Evolutionary conservation across 2,113 vertebrate species (phyloP).

Genomic region (Etheostoma cragini): DNA sequence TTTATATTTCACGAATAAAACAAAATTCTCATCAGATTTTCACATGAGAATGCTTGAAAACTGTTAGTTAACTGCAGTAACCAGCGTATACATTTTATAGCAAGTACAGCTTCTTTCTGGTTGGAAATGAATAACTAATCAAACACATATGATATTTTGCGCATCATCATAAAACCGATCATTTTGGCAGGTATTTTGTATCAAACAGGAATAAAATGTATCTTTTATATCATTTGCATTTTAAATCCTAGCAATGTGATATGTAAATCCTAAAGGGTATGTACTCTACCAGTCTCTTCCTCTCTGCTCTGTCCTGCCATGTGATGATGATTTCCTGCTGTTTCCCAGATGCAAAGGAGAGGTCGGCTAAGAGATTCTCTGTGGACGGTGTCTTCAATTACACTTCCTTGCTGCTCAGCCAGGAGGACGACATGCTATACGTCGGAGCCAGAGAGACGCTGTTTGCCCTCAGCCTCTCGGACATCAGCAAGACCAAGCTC

Average conservation of each 20-base stretch:
- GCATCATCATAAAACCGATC: not conserved
- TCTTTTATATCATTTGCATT: not conserved
- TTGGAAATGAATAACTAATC: not conserved
- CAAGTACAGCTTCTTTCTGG: not conserved
- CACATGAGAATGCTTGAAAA: not conserved
- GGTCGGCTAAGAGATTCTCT: constrained; percentile 86
- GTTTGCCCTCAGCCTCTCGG: constrained; percentile 87
- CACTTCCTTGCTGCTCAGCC: constrained; percentile 91
- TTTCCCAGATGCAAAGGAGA: constrained; percentile 83
- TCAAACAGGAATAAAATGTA: not conserved
- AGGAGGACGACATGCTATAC: constrained; percentile 88
- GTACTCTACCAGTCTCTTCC: constrained; percentile 28
- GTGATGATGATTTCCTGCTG: constrained; percentile 23
- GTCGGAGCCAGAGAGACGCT: constrained; percentile 91
- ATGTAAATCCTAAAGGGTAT: constrained; percentile 9
- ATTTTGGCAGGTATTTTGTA: not conserved
- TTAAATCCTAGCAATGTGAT: not conserved
- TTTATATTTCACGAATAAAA: not conserved
- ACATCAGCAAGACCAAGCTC: constrained; percentile 82
- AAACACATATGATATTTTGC: not conserved
- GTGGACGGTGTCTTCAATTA: constrained; percentile 88
- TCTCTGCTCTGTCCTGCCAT: constrained; percentile 16
- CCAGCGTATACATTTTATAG: not conserved
- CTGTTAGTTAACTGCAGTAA: no score
- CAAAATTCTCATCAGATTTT: not conserved